phyloP scores from a whole-genome alignment of 2,113 vertebrate species.

The Rhinolophus ferrumequinum region DNA sequence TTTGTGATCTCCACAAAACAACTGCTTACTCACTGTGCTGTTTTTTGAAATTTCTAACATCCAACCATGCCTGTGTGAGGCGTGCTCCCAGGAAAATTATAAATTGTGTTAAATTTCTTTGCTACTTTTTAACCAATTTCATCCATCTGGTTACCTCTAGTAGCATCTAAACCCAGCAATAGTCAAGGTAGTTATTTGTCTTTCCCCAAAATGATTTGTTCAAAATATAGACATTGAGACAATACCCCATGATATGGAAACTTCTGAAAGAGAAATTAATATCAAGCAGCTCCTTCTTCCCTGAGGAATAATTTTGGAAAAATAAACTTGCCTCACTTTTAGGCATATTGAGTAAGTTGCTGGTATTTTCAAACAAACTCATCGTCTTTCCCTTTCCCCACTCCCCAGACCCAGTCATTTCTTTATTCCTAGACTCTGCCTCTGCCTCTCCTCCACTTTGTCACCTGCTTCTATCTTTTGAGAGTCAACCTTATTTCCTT shows the following conservation, averaged over 20 bases:
- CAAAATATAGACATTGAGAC: slow-evolving; percentile 21
- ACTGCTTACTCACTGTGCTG: not conserved
- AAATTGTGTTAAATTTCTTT: not conserved
- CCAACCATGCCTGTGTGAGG: not conserved
- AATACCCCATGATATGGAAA: not conserved
- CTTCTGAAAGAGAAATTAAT: not conserved
- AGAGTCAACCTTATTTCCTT: not conserved
- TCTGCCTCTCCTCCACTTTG: not conserved
- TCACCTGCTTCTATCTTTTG: not conserved
- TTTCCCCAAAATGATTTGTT: not conserved
- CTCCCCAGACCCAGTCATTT: not conserved
- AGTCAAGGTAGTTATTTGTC: not conserved
- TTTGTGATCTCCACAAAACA: not conserved
- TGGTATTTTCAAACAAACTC: slow-evolving; percentile 8
- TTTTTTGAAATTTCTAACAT: not conserved
- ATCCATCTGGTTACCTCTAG: not conserved
- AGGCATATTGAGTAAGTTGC: not conserved
- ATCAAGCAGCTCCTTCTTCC: not conserved
- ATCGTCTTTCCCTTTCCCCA: not conserved
- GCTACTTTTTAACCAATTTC: not conserved
- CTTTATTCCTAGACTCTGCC: not conserved
- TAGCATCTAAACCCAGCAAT: not conserved
- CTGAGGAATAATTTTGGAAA: not conserved
- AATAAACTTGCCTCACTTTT: not conserved
- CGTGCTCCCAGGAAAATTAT: not conserved